Base-by-base conservation (phyloP, 2,888 invertebrate species). In the Psococerastis gibbosa region DNA sequence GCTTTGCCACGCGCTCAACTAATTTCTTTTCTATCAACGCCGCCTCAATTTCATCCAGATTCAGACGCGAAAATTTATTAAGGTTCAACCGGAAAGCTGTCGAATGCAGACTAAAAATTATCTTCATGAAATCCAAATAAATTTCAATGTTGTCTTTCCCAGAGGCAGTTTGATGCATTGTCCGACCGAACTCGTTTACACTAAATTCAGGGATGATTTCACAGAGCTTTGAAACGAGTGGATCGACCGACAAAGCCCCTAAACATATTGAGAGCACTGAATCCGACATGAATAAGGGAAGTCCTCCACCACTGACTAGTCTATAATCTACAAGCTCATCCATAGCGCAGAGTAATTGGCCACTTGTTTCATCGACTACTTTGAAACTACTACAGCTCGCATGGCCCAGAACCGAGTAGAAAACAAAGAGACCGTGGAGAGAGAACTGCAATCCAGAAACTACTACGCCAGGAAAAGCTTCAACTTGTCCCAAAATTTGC, bases 1-100 rank as follows among this genome's bases (percentile, higher is more conserved):
- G 23, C 8, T 42, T 20, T 11, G 47, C 47, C 45, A 47, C 5
- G 11, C 17, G 18, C 16, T 43, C 32, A 11, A 16, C 31, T 6
- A 34, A 32, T 32, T 43, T 35, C 16, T n/a, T 43, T n/a, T 32
- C 18, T 3, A 17, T 35, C 13, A 32, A 13, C 15, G 11, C 18
- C 8, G 18, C 18, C 18, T 38, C 38, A 5, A 16, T 5, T 18
- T 38, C n/a, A 5, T 17, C 17, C 5, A 27, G 11, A 27, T 27
- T 9, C 27, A 27, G 6, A 27, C 27, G 27, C 11, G 27, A 8
- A 27, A 27, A 8, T 11, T 27, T 27, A 6, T 27, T 27, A 11
- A 27, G 27, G 20, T 38, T 5, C n/a, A 6, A 5, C 4, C 6
- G 38, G 11, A 38, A 38, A 15, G 17, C 5, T 18, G 15, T 38